Conservation (phyloP, 2,797 vertebrate species). For the Eulemur mongoz region DNA sequence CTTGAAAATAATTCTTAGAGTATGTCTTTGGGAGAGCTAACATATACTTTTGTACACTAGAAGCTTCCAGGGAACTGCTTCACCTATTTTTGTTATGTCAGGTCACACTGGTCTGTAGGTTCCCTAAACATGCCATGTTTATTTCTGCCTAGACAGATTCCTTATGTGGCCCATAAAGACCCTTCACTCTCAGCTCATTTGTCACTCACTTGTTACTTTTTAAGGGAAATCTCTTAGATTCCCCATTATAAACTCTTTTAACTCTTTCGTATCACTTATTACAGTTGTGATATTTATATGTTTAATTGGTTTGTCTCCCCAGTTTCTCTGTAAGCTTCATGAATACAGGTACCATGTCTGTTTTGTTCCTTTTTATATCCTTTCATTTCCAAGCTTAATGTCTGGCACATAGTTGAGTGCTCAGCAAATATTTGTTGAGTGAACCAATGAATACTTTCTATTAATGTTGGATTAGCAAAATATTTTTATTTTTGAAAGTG, state of each 20-base stretch:
- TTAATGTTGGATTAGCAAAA: not conserved
- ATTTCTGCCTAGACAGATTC: constrained; percentile 21
- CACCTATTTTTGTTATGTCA: not conserved
- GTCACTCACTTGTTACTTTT: not conserved
- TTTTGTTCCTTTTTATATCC: constrained; percentile 8
- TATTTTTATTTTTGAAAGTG: constrained; percentile 38
- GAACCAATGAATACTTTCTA: not conserved
- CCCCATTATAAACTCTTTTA: not conserved
- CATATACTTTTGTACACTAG: not conserved
- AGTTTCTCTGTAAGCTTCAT: not conserved
- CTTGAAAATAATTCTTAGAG: not conserved
- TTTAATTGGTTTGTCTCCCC: constrained; percentile 39
- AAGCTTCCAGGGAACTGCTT: not conserved
- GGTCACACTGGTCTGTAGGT: not conserved
- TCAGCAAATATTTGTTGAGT: not conserved
- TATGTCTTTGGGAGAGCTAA: constrained; percentile 3
- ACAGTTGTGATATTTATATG: not conserved
- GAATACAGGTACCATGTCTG: not conserved
- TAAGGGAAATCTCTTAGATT: constrained; percentile 1
- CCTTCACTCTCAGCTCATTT: not conserved
- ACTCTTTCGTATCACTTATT: not conserved
- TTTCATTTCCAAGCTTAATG: not conserved
- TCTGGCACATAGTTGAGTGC: not conserved
- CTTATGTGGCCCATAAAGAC: not conserved
- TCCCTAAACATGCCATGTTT: not conserved